Conservation (phyloP, 2,888 invertebrate genomes). For the Papilio gigon region DNA sequence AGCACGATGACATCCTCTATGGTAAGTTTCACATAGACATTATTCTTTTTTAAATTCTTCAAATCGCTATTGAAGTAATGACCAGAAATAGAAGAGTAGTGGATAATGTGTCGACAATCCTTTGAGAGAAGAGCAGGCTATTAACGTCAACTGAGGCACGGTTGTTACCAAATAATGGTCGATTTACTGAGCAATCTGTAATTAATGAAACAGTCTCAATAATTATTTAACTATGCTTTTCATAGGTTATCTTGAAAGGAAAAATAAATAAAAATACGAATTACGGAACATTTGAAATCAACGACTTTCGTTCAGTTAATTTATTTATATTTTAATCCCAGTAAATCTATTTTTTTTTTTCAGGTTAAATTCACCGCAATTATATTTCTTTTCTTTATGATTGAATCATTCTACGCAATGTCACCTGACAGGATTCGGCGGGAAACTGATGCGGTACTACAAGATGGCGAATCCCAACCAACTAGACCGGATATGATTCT, state of each 20-base stretch:
- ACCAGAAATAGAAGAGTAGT: background rate
- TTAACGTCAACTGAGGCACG: background rate
- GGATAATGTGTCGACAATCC: too few species aligned
- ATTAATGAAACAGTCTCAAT: too few species aligned
- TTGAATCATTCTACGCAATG: background rate
- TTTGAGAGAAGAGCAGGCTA: too few species aligned
- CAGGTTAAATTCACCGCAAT: background rate
- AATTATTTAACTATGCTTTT: too few species aligned
- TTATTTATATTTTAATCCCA: too few species aligned
- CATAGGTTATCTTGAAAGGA: too few species aligned
- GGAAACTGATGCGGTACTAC: background rate
- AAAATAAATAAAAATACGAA: too few species aligned
- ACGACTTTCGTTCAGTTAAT: too few species aligned
- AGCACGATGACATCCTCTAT: background rate
- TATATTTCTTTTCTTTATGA: background rate
- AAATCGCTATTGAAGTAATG: background rate
- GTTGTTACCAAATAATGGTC: background rate
- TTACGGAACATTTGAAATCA: too few species aligned
- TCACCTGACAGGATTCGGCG: constrained; percentile 16
- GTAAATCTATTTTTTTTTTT: background rate
- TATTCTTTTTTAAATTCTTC: background rate
- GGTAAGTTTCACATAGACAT: background rate
- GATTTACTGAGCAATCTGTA: background rate
- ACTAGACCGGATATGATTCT: background rate
- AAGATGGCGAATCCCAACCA: background rate